Evolutionary conservation across 2,797 vertebrate species (phyloP).

Genomic region (Enteromius anoplus): DNA sequence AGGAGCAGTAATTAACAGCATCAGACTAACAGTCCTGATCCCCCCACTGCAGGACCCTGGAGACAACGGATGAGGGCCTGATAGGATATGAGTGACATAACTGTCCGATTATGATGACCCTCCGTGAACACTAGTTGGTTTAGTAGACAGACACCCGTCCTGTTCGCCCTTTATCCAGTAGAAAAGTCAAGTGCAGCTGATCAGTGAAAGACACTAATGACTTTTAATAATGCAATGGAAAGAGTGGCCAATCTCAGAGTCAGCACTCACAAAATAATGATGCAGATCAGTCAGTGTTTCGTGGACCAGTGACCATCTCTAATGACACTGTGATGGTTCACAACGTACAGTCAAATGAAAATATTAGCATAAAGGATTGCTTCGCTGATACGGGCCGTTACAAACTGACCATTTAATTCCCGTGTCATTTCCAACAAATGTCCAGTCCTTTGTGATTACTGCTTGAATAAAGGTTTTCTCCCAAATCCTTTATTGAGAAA

Average conservation of each 20-base stretch:
- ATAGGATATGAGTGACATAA: conserved; percentile 6
- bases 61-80: conserved; percentile 6
- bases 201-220: conserved; percentile 47
- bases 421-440: neutral
- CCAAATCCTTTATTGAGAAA: neutral
- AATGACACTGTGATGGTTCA: conserved; percentile 14
- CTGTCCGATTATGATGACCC: neutral
- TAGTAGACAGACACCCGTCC: conserved; percentile 19
- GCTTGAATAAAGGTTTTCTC: neutral
- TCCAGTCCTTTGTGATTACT: neutral
- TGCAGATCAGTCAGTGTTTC: conserved; percentile 20
- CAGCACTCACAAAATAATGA: conserved; percentile 47
- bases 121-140: conserved; percentile 11
- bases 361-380: neutral
- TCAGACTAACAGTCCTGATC: conserved; percentile 34
- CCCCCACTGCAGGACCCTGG: neutral
- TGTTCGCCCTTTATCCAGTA: neutral
- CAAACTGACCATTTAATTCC: neutral
- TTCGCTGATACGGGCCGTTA: neutral
- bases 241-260: conserved; percentile 36
- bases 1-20: conserved; percentile 72
- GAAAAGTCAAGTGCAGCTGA: conserved; percentile 39
- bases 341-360: neutral
- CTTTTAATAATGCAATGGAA: conserved; percentile 28
- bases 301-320: conserved; percentile 38